Conservation (phyloP, 2,888 invertebrate species). For the Corbicula japonica region DNA sequence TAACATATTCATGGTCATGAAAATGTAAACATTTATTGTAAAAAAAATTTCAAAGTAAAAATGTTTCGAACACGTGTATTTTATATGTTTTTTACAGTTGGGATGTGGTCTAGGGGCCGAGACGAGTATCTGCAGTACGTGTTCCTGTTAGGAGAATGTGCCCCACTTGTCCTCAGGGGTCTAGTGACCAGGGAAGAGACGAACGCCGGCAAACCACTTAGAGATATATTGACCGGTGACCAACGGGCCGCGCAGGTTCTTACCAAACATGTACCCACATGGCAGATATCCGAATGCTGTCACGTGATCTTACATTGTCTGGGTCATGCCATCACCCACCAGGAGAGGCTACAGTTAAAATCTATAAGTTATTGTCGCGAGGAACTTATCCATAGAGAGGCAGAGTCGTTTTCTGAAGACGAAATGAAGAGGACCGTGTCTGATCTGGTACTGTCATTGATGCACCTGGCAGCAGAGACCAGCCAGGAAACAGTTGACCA, state of each 20-base stretch:
- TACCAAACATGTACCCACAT: not conserved
- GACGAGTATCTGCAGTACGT: constrained; percentile 5
- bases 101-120: too few species aligned
- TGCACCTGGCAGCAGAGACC: not conserved
- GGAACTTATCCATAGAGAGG: not conserved
- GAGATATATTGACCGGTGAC: not conserved
- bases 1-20: too few species aligned
- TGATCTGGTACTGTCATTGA: not conserved
- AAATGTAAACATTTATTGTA: too few species aligned
- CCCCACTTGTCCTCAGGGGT: not conserved
- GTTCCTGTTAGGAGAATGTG: constrained; percentile 5
- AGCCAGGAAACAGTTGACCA: constrained; percentile 1
- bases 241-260: not conserved
- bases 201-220: not conserved
- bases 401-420: not conserved
- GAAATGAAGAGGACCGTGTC: not conserved
- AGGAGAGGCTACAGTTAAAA: not conserved
- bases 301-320: not conserved
- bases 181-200: not conserved
- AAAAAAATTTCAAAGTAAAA: too few species aligned
- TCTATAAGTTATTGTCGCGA: constrained; percentile 1
- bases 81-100: too few species aligned
- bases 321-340: constrained; percentile 6
- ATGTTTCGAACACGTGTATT: too few species aligned
- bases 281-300: not conserved